Conservation (phyloP, 2,888 invertebrate species). For the Oligia strigilis region DNA sequence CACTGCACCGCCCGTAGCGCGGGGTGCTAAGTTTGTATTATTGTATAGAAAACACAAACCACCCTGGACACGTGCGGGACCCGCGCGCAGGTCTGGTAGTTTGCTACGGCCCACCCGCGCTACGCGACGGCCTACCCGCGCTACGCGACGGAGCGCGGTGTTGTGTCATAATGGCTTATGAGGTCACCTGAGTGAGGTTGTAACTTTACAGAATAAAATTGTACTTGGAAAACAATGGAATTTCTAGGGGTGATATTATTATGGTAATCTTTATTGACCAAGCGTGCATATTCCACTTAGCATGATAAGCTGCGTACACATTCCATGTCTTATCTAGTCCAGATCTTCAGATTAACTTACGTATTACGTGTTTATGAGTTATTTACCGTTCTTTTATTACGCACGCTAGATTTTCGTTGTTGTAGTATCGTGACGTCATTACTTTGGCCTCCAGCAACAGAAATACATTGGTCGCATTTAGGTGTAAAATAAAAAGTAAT, state of each 20-base stretch:
- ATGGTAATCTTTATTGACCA: neutral
- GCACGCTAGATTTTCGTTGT: conserved; percentile 9
- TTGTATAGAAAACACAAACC: too few species aligned
- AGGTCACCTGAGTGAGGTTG: neutral
- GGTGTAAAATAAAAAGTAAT: neutral
- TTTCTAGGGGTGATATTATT: neutral
- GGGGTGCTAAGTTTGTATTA: too few species aligned
- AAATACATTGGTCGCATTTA: neutral
- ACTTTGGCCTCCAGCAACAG: too few species aligned
- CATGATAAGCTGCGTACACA: conserved; percentile 22
- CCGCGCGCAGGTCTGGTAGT: too few species aligned
- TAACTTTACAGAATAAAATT: neutral
- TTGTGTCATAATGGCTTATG: too few species aligned
- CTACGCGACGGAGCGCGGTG: too few species aligned
- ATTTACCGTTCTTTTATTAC: conserved; percentile 9
- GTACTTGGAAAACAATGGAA: neutral
- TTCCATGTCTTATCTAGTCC: conserved; percentile 14
- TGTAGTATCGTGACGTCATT: conserved; percentile 6
- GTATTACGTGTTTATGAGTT: conserved; percentile 20
- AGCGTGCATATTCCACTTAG: conserved; percentile 6
- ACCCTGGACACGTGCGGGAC: too few species aligned
- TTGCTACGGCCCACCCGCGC: too few species aligned
- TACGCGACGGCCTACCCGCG: too few species aligned
- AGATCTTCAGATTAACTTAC: conserved; percentile 15
- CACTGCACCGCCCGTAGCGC: too few species aligned